Evolutionary conservation across 2,888 invertebrate species (phyloP).

Genomic region (Xestia c-nigrum): DNA sequence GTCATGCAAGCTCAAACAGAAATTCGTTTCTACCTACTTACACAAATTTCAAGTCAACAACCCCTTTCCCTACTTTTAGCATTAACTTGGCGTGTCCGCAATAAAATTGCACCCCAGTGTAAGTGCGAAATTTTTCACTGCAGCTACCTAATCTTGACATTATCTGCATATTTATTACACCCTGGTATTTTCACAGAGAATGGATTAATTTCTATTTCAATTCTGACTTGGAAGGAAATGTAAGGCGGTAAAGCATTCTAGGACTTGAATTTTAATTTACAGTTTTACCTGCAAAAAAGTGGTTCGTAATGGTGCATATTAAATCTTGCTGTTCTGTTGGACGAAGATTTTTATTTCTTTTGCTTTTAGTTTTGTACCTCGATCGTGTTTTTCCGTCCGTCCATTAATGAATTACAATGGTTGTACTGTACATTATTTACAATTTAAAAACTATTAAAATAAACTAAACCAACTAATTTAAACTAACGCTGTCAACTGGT

Average conservation of each 20-base stretch:
- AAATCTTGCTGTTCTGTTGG: constrained; percentile 13
- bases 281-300: constrained; percentile 17
- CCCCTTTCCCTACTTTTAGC: constrained; percentile 10
- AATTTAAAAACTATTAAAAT: too few relatives aligned
- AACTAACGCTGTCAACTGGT: too few relatives aligned
- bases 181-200: constrained; percentile 48
- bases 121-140: constrained; percentile 63
- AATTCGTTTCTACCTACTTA: neutral
- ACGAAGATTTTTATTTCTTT: neutral
- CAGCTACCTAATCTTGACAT: constrained; percentile 57
- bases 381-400: neutral
- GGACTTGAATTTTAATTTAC: constrained; percentile 26
- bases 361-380: neutral
- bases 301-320: constrained; percentile 11
- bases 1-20: neutral
- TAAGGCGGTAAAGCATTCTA: constrained; percentile 34
- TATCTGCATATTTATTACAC: constrained; percentile 61
- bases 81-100: constrained; percentile 54
- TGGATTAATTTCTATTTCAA: constrained; percentile 55
- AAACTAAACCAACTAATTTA: too few relatives aligned
- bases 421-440: too few relatives aligned
- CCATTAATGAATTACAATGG: neutral
- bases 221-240: constrained; percentile 49
- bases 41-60: constrained; percentile 24
- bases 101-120: constrained; percentile 51